A percentile compares a stretch with the other conserved stretches of the same genome.
These are phyloP conservation scores for Dasysyrphus albostriatus DNA, from an alignment of 2,888 invertebrate species.

Conservation along the genomic window DNA sequence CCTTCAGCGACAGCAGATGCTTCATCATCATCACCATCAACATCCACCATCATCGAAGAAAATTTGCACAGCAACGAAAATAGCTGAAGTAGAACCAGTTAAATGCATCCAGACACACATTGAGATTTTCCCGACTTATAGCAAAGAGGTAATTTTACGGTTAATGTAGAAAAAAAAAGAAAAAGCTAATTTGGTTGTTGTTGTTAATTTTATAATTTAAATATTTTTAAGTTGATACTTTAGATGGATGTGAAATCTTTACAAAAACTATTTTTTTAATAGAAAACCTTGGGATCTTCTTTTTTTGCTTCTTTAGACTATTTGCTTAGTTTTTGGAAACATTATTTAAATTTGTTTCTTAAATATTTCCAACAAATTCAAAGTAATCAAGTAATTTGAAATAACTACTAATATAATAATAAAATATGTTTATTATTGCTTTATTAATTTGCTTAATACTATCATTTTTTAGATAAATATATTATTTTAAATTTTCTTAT, in stretches of 20 bases:
- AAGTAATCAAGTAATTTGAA: neutral
- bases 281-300: neutral
- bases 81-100: conserved; percentile 81
- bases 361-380: neutral
- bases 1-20: conserved; percentile 43
- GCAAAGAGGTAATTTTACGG: conserved; percentile 84
- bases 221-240: neutral
- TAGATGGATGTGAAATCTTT: too few species aligned
- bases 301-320: neutral
- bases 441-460: neutral
- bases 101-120: conserved; percentile 82
- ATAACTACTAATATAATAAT: neutral
- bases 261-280: neutral
- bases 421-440: neutral
- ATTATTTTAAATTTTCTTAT: too few species aligned
- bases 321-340: neutral
- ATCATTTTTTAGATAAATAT: too few species aligned
- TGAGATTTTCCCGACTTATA: conserved; percentile 83
- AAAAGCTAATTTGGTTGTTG: conserved; percentile 46
- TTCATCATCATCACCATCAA: conserved; percentile 2
- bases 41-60: conserved; percentile 49
- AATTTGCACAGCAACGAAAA: conserved; percentile 77
- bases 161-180: conserved; percentile 78
- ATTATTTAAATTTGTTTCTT: neutral
- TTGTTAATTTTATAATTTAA: conserved; percentile 10